Base-by-base conservation (phyloP, 1,140 invertebrate genomes). In the Eupeodes corollae region DNA sequence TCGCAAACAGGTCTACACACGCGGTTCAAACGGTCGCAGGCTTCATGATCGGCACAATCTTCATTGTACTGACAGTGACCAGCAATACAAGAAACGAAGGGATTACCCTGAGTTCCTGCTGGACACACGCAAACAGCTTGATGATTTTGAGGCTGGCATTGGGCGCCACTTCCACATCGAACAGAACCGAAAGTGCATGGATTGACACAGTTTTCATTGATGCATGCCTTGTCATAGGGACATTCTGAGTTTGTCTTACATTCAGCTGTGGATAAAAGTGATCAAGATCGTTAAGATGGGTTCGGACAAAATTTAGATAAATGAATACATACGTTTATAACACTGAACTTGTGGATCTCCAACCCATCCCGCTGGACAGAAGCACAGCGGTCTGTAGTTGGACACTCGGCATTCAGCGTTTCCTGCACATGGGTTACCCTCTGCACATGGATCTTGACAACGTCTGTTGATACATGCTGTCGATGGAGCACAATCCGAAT, bases 21-120 rank as follows among this genome's bases (percentile, higher is more conserved):
- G 52, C 86, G 75, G 59, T 90, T 92, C 3, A 89, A 68, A 43
- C 85, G 73, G 56, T 93, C 88, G 61, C 89, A 93, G 19, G 84
- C 78, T 67, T 92, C 87, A 48, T 87, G 78, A 61, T 86, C 80
- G 6, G 84, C 83, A 57, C 91, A 94, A 53, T 93, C 89, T 59
- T 91, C 86, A 59, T 93, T 89, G 56, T 88, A 88, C 55, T 86
- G 84, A 57, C 91, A 93, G 32, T 83, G 77, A 3, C 84, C 84
- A 10, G 80, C 79, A 33, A 91, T 81, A 59, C 88, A 91, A n/a
- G 84, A 79, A 1, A 86, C 67, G 41, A 79, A 74, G 3, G 88
- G 82, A 65, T 90, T 80, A 19, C 89, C 89, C 68, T 91, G 88
- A 6, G 84, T 88, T 32, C 88, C 88, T 11, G 75, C 57, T 34